Evolutionary conservation across 2,113 vertebrate species (phyloP), one percentile per base, ranked within the genome.

Genomic region (Turdus rufiventris): DNA sequence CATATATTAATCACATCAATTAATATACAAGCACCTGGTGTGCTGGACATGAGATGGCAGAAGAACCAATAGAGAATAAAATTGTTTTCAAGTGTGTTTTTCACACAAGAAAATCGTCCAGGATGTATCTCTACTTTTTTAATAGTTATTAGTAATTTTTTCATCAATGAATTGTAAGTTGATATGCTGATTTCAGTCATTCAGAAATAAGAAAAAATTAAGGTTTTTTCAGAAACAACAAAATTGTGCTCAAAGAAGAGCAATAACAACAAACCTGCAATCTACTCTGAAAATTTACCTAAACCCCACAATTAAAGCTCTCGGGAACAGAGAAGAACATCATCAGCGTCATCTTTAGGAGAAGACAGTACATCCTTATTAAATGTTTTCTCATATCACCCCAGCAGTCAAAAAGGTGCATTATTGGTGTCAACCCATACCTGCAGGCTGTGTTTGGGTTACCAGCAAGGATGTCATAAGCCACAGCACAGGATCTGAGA

Each of bases 1-100:
- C 26, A n/a, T 75, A 72, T 60, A 68, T 88, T 82, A 96, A 94
- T 90, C 92, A 91, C 82, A 61, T 58, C 88, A 82, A 65, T 94
- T 96, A 90, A 88, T 76, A 68, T 25, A 80, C 38, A 76, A 85
- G 51, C 19, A 82, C 68, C 82, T 85, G 78, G 79, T 92, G 75
- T 82, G 47, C 60, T 88, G 45, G 58, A 85, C 42, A 76, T 85
- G 85, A 88, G 42, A 85, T 45, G 15, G 62, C 51, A 83, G 42
- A 91, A 74, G 7, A 94, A 88, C 14, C 62, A 75, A 57, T 66
- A 54, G 4, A 53, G 75, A 80, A 83, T 76, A 88, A 91, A 88
- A 94, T 85, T 82, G 24, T 58, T 91, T 88, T 79, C 42, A 91
- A 83, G 6, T 5, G 5, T 47, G 42, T 47, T 93, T 88, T 91